Conservation (phyloP, 2,797 vertebrate genomes). For the Kryptolebias ocellatus region DNA sequence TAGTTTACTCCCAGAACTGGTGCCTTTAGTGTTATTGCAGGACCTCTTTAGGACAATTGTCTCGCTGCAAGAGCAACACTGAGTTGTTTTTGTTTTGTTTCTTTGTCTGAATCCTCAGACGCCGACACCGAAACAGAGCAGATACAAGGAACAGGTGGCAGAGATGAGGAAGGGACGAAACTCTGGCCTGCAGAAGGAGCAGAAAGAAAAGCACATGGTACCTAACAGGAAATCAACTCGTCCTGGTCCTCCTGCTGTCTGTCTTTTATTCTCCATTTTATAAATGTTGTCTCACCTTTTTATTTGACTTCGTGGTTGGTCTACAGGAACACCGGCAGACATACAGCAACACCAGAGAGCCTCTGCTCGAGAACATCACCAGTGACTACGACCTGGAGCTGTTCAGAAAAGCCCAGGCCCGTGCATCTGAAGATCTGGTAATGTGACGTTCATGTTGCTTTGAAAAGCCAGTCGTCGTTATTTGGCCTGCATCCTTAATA, state of each 20-base stretch:
- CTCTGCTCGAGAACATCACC: slow-evolving; percentile 96
- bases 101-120: slow-evolving; percentile 76
- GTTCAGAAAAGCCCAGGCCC: slow-evolving; percentile 96
- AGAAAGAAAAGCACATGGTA: slow-evolving; percentile 99
- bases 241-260: background rate
- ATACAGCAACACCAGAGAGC: slow-evolving; percentile 90
- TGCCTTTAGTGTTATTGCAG: no score
- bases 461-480: background rate
- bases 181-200: slow-evolving; percentile 92
- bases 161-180: slow-evolving; percentile 97
- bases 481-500: background rate
- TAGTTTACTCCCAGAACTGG: background rate
- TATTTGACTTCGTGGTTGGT: background rate
- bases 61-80: background rate
- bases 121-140: slow-evolving; percentile 91
- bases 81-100: background rate
- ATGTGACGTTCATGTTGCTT: slow-evolving; percentile 34
- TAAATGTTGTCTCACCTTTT: background rate
- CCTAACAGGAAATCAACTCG: background rate
- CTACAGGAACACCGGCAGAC: slow-evolving; percentile 92
- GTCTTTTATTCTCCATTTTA: background rate
- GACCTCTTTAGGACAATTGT: background rate
- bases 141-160: slow-evolving; percentile 96
- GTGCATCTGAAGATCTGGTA: slow-evolving; percentile 97
- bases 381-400: slow-evolving; percentile 98